Conservation (phyloP, 2,888 invertebrate genomes). For the Ptychoptera albimana region DNA sequence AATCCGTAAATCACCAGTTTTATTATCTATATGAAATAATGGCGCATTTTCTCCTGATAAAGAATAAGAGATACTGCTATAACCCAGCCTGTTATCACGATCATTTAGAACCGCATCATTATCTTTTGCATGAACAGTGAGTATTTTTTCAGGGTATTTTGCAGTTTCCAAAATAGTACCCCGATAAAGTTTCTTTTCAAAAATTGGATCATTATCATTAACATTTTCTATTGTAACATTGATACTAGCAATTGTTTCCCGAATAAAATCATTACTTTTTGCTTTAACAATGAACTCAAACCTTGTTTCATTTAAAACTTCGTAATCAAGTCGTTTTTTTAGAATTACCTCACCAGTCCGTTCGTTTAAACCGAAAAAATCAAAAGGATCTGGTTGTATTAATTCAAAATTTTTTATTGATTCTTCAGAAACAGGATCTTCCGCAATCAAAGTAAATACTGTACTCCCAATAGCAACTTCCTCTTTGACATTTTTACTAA, state of each 20-base stretch:
- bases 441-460: conserved; percentile 48
- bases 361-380: conserved; percentile 43
- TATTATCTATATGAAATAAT: conserved; percentile 52
- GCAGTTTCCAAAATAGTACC: conserved; percentile 55
- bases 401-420: conserved; percentile 43
- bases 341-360: conserved; percentile 58
- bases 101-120: conserved; percentile 44
- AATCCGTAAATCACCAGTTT: conserved; percentile 49
- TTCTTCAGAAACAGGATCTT: conserved; percentile 50
- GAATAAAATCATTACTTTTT: conserved; percentile 23
- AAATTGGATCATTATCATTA: conserved; percentile 63
- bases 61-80: conserved; percentile 52
- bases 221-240: conserved; percentile 54
- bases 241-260: conserved; percentile 49
- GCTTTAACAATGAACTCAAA: conserved; percentile 40
- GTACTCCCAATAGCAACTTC: conserved; percentile 61
- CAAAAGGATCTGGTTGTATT: conserved; percentile 36
- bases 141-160: conserved; percentile 45
- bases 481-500: conserved; percentile 52
- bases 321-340: conserved; percentile 61
- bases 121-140: conserved; percentile 55
- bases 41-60: conserved; percentile 58
- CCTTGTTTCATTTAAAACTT: conserved; percentile 45
- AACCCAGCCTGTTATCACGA: conserved; percentile 40
- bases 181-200: conserved; percentile 50